These are phyloP conservation scores for Abscondita cerata DNA, from an alignment of 2,888 invertebrate genomes.

Conservation along the genomic window DNA sequence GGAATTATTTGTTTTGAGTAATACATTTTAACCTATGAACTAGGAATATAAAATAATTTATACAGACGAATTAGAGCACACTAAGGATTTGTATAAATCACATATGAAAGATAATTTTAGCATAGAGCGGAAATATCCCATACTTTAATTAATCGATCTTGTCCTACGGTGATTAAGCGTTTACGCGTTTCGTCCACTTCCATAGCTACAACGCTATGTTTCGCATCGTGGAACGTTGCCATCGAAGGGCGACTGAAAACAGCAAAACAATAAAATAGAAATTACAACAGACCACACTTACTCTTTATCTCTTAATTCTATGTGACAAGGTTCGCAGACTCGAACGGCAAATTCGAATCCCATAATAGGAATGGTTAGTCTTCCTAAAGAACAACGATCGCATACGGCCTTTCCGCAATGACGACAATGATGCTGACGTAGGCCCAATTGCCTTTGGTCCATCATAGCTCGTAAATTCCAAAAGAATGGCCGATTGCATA, in stretches of 20 bases:
- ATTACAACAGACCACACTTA: conserved; percentile 65
- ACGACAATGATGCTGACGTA: conserved; percentile 90
- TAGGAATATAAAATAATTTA: conserved; percentile 52
- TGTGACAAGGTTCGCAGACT: conserved; percentile 92
- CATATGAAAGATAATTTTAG: conserved; percentile 51
- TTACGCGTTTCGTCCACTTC: conserved; percentile 89
- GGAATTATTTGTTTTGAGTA: conserved; percentile 13
- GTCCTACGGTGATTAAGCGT: conserved; percentile 90
- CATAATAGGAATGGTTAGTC: conserved; percentile 91
- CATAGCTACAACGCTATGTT: conserved; percentile 89
- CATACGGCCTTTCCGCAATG: conserved; percentile 97
- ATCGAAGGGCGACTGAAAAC: conserved; percentile 82
- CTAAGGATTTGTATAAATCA: conserved; percentile 52
- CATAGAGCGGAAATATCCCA: conserved; percentile 80
- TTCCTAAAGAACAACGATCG: conserved; percentile 87
- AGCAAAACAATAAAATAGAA: too few relatives aligned
- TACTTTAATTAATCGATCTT: conserved; percentile 93
- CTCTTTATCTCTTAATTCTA: conserved; percentile 84
- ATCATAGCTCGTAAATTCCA: conserved; percentile 99
- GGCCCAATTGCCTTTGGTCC: conserved; percentile 92
- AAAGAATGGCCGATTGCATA: conserved; percentile 95
- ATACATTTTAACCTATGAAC: conserved; percentile 47
- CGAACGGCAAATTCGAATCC: conserved; percentile 98
- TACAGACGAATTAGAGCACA: conserved; percentile 52
- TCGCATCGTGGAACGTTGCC: conserved; percentile 95